Evolutionary conservation across 2,888 invertebrate species (phyloP).

Genomic region (Tyria jacobaeae): DNA sequence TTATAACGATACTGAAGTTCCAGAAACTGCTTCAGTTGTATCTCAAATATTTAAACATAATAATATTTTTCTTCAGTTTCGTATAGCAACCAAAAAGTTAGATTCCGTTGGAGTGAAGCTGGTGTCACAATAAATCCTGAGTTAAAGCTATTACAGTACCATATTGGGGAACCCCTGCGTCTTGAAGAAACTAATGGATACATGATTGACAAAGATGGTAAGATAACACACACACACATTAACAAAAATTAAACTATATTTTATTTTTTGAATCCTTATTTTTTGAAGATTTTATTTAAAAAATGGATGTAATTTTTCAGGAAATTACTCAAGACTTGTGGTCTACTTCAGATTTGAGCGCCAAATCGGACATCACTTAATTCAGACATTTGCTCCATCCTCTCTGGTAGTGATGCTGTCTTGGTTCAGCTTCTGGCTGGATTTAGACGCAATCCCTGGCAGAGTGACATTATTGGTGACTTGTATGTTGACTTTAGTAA

Average conservation of each 20-base stretch:
- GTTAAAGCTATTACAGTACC: slow-evolving; percentile 92
- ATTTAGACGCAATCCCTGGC: slow-evolving; percentile 94
- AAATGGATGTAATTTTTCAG: slow-evolving; percentile 63
- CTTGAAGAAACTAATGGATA: slow-evolving; percentile 91
- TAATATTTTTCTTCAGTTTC: slow-evolving; percentile 87
- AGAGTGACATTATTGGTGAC: slow-evolving; percentile 93
- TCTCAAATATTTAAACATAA: background rate
- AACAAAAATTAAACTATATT: too few relatives aligned
- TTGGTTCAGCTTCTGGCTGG: slow-evolving; percentile 96
- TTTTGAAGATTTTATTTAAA: too few relatives aligned
- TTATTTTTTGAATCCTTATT: background rate
- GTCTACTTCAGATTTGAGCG: slow-evolving; percentile 93
- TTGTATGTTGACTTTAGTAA: slow-evolving; percentile 93
- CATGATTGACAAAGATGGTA: slow-evolving; percentile 92
- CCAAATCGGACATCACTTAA: slow-evolving; percentile 94
- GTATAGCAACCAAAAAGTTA: slow-evolving; percentile 91
- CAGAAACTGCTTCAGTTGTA: too few relatives aligned
- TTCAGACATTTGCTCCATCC: slow-evolving; percentile 94
- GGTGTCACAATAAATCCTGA: slow-evolving; percentile 93
- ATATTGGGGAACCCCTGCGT: slow-evolving; percentile 90
- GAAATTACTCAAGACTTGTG: slow-evolving; percentile 92
- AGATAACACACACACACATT: too few relatives aligned
- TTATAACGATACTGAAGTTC: too few relatives aligned
- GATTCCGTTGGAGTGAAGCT: slow-evolving; percentile 90
- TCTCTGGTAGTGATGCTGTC: slow-evolving; percentile 93